A percentile compares a stretch with the other conserved stretches of the same genome.
These are phyloP conservation scores for Parasteatoda tepidariorum DNA, from an alignment of 1,140 invertebrate species.

Conservation along the genomic window DNA sequence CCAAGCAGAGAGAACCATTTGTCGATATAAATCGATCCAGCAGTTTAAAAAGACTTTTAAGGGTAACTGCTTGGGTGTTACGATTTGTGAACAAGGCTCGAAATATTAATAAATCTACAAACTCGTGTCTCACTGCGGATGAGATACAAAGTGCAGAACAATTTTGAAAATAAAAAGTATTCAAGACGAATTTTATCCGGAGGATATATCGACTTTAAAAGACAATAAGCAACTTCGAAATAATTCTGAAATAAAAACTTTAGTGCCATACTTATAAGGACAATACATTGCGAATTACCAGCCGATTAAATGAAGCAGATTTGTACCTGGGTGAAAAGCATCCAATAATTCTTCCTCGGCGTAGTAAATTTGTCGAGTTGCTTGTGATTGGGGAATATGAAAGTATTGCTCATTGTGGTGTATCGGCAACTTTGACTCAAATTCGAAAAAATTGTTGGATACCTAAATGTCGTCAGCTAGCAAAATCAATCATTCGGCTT, in stretches of 20 bases:
- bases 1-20: too few relatives aligned
- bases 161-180: neutral
- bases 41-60: too few relatives aligned
- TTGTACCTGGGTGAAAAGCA: neutral
- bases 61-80: neutral
- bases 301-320: neutral
- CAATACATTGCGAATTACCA: neutral
- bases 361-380: too few relatives aligned
- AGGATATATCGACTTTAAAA: neutral
- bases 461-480: neutral
- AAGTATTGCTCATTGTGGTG: too few relatives aligned
- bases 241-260: neutral
- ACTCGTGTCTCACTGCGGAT: neutral
- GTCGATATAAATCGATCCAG: neutral
- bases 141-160: neutral
- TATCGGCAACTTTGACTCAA: too few relatives aligned
- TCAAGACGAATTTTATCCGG: neutral
- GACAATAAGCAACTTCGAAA: neutral
- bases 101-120: neutral
- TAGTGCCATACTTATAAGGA: neutral
- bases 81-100: neutral
- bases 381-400: too few relatives aligned
- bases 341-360: too few relatives aligned
- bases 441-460: too few relatives aligned
- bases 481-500: too few relatives aligned